A percentile compares a stretch with the other conserved stretches of the same genome.
Evolutionary conservation across 2,888 invertebrate species (phyloP).

Genomic region (Polydesmus complanatus): DNA sequence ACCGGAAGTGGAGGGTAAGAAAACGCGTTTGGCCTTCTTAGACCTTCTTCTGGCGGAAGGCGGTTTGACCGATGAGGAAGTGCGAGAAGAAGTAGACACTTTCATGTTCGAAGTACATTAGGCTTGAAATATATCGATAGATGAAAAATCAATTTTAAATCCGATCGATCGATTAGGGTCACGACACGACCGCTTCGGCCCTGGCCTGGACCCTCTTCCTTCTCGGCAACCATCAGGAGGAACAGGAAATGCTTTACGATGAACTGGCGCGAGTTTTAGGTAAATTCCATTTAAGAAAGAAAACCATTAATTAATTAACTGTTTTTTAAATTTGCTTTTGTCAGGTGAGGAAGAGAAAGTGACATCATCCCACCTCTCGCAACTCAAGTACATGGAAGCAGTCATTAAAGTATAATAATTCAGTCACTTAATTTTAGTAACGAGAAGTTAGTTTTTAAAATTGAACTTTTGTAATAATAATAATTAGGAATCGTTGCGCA

Average conservation of each 20-base stretch:
- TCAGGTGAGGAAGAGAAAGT: constrained; percentile 31
- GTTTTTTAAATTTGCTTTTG: no score
- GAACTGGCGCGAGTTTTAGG: constrained; percentile 38
- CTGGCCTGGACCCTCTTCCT: constrained; percentile 74
- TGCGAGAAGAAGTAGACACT: constrained; percentile 31
- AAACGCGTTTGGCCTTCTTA: constrained; percentile 71
- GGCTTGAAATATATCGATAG: not conserved
- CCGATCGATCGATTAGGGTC: constrained; percentile 54
- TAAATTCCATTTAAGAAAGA: constrained; percentile 14
- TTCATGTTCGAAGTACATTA: constrained; percentile 18
- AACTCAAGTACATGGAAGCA: constrained; percentile 37
- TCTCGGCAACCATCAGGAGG: constrained; percentile 62
- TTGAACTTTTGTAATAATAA: not conserved
- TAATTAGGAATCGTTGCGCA: constrained; percentile 3
- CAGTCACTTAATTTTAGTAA: not conserved
- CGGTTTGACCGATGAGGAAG: constrained; percentile 31
- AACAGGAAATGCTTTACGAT: constrained; percentile 46
- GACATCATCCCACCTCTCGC: constrained; percentile 35
- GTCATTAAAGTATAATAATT: constrained; percentile 36
- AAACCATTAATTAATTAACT: no score
- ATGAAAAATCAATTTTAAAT: not conserved
- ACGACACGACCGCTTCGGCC: constrained; percentile 71
- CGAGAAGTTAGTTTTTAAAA: not conserved
- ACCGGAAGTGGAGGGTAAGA: constrained; percentile 28
- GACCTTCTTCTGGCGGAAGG: constrained; percentile 62